These are phyloP conservation scores for Rhopalosiphum padi DNA, from an alignment of 1,140 invertebrate genomes.

Conservation along the genomic window DNA sequence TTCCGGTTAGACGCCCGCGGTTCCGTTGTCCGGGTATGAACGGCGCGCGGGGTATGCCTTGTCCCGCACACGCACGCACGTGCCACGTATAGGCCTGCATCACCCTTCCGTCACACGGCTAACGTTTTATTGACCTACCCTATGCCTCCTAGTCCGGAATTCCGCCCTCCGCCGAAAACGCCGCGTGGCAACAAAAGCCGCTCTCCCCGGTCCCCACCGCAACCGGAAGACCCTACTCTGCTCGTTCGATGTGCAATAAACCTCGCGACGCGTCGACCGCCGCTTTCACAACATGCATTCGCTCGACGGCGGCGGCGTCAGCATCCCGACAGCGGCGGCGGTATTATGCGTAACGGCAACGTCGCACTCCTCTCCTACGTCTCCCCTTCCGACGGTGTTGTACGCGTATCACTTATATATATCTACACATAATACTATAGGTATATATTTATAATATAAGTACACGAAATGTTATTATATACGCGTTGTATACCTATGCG, in stretches of 20 bases:
- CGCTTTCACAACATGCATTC: constrained; percentile 40
- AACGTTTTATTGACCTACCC: constrained; percentile 45
- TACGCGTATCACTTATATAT: not conserved
- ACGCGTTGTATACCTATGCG: not conserved
- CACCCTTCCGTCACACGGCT: not conserved
- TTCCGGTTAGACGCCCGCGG: not conserved
- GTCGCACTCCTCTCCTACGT: not conserved
- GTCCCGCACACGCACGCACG: constrained; percentile 17
- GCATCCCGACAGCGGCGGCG: not conserved
- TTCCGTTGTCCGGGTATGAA: not conserved
- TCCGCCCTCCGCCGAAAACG: not conserved
- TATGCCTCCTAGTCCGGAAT: constrained; percentile 28
- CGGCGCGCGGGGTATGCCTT: not conserved
- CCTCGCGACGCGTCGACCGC: not conserved
- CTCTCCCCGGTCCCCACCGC: not conserved
- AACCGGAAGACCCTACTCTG: not conserved
- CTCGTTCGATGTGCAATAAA: not conserved
- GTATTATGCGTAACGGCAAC: constrained; percentile 2
- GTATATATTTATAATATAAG: not conserved
- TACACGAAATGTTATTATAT: not conserved
- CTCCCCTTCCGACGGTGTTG: too few relatives aligned
- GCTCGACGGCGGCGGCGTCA: not conserved
- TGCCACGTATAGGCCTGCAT: not conserved
- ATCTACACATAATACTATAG: not conserved
- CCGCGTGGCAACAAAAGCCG: constrained; percentile 12